Base-by-base conservation (phyloP, 2,888 invertebrate species). In the Melieria picta region DNA sequence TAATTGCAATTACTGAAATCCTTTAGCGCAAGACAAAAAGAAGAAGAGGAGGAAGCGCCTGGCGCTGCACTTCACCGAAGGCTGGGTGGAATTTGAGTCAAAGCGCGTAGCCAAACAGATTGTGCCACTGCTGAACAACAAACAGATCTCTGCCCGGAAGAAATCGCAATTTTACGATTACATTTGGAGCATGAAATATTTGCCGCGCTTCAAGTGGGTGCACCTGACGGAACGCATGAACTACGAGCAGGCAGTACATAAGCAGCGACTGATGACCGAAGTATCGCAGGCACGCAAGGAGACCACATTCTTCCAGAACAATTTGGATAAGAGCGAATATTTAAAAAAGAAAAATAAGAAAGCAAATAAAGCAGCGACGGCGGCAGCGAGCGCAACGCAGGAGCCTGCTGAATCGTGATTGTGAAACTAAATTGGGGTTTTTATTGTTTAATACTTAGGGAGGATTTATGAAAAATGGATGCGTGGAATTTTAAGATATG, bases 111-210 rank as follows among this genome's bases (percentile, higher is more conserved):
- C 98, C 0, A 98, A 97, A 86, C 89, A 90, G 82, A 94, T 97
- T n/a, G 96, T 96, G 0, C 84, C 87, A 1, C 87, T 90, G 65
- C 86, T 99, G n/a, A 98, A 99, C 83, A 97, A 95, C 81, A 93
- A 91, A 68, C 93, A 93, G 87, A 94, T 98, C 65, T 94, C 95
- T 5, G 92, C 93, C 0, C 92, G 94, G 75, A 95, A 95, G 81
- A 93, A 91, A 78, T 95, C 95, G 16, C 92, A 93, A 79, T 96
- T 96, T 84, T 96, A 92, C 84, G 98, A 97, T 72, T 91, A 92
- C 84, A 89, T 97, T 56, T 99, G 99, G 99, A 97, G 94, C 82
- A 93, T 99, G 76, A 99, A 98, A 86, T 99, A 98, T 86, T 90
- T 99, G 76, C 93, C 95, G 4, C 91, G 94, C 77, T 99, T 99